Conservation (phyloP, 1,140 invertebrate species). For the Diabrotica virgifera region DNA sequence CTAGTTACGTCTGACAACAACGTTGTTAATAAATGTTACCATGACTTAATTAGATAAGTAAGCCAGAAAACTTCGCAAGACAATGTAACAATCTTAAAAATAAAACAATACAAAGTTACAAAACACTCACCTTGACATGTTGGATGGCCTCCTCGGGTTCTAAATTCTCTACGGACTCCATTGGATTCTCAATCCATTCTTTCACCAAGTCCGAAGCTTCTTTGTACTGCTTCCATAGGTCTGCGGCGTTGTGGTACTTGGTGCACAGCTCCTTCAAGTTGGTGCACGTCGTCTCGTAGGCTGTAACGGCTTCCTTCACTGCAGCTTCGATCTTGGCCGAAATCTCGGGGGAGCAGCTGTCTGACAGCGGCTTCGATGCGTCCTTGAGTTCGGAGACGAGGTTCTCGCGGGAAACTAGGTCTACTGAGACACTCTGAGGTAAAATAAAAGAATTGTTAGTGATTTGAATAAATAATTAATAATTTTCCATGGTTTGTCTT, state of each 20-base stretch:
- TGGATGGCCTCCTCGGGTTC: slow-evolving; percentile 59
- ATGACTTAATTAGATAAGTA: too few relatives aligned
- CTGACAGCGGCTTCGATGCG: slow-evolving; percentile 66
- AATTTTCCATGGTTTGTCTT: too few relatives aligned
- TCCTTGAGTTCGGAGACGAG: slow-evolving; percentile 66
- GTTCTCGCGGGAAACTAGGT: slow-evolving; percentile 64
- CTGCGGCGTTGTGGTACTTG: slow-evolving; percentile 69
- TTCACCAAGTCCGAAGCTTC: slow-evolving; percentile 72
- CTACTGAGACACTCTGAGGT: slow-evolving; percentile 51
- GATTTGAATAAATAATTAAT: too few relatives aligned
- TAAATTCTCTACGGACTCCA: slow-evolving; percentile 59
- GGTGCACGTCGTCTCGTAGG: slow-evolving; percentile 71
- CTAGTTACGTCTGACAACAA: too few relatives aligned
- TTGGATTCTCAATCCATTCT: slow-evolving; percentile 68
- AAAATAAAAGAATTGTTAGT: not conserved
- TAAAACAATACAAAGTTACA: not conserved
- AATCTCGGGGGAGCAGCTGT: slow-evolving; percentile 65
- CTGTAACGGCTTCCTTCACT: slow-evolving; percentile 69
- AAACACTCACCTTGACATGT: slow-evolving; percentile 60
- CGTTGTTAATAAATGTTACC: too few relatives aligned
- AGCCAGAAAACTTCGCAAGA: too few relatives aligned
- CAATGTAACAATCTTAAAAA: too few relatives aligned
- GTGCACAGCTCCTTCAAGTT: slow-evolving; percentile 70
- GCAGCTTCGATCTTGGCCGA: slow-evolving; percentile 66
- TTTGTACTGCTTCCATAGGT: slow-evolving; percentile 72